Conservation (phyloP, 2,888 invertebrate species). For the Agrochola macilenta region DNA sequence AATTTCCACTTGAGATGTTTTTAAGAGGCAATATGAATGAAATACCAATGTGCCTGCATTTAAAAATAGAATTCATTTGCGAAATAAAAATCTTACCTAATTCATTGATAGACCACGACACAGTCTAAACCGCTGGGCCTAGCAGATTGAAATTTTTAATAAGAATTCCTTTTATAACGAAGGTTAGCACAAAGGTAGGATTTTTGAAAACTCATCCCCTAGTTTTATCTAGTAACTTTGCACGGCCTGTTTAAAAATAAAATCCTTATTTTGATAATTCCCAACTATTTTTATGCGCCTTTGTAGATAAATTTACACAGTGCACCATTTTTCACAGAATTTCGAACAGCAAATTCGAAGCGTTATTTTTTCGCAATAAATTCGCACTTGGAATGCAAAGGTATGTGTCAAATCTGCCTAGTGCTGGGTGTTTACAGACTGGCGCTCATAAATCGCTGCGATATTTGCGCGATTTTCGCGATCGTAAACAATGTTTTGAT, state of each 20-base stretch:
- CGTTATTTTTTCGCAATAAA: conserved; percentile 52
- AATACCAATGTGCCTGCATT: not conserved
- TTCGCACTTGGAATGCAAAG: conserved; percentile 49
- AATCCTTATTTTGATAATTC: not conserved
- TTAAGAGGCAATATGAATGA: not conserved
- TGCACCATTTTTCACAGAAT: conserved; percentile 15
- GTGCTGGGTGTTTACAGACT: conserved; percentile 65
- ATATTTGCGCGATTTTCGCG: conserved; percentile 65
- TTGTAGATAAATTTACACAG: not conserved
- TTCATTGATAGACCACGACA: not conserved
- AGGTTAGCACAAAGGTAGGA: not conserved
- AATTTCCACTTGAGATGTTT: conserved; percentile 4
- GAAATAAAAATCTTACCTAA: not conserved
- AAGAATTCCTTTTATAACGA: not conserved
- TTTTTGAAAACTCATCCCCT: not conserved
- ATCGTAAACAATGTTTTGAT: conserved; percentile 69
- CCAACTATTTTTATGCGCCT: not conserved
- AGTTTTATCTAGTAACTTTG: not conserved
- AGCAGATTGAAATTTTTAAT: not conserved
- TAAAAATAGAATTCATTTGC: too few relatives aligned
- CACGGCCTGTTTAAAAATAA: not conserved
- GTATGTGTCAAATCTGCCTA: conserved; percentile 59
- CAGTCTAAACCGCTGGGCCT: not conserved
- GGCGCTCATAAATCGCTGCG: conserved; percentile 64
- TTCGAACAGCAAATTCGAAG: conserved; percentile 27